Percentiles rank a stretch among this genome's conserved stretches.
Evolutionary conservation across 2,113 vertebrate species (phyloP).

Genomic region (Erythrolamprus reginae): DNA sequence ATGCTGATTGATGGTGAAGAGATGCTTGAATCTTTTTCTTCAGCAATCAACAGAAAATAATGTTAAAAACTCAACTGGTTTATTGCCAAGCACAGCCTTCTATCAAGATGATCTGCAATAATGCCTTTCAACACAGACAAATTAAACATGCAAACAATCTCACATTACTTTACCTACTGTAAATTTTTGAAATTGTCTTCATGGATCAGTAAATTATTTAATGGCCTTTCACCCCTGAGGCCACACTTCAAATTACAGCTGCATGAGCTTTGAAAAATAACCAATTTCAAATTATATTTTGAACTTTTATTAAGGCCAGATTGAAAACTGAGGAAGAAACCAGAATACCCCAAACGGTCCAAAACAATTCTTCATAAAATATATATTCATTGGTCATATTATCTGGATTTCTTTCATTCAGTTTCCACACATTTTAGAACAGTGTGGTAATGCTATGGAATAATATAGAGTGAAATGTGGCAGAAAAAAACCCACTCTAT

Average conservation of each 20-base stretch:
- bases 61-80: conserved; percentile 3
- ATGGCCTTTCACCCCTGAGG: conserved; percentile 54
- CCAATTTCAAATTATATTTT: conserved; percentile 49
- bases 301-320: conserved; percentile 47
- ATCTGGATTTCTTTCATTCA: not conserved
- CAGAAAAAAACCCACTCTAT: not conserved
- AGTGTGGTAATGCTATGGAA: not conserved
- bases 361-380: conserved; percentile 17
- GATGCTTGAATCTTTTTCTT: not conserved
- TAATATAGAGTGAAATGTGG: not conserved
- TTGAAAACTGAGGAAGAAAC: conserved; percentile 22
- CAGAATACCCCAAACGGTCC: conserved; percentile 20
- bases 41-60: not conserved
- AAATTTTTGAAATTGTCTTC: conserved; percentile 58
- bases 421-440: not conserved
- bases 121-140: conserved; percentile 37
- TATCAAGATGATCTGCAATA: conserved; percentile 49
- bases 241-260: conserved; percentile 55
- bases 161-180: conserved; percentile 43
- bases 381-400: not conserved
- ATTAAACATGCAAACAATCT: conserved; percentile 57
- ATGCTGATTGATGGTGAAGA: no score
- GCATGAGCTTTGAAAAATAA: conserved; percentile 52
- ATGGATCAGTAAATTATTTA: conserved; percentile 58
- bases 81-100: conserved; percentile 8